These are phyloP conservation scores for Odontamblyopus rebecca DNA, from an alignment of 2,797 vertebrate genomes.

Conservation along the genomic window DNA sequence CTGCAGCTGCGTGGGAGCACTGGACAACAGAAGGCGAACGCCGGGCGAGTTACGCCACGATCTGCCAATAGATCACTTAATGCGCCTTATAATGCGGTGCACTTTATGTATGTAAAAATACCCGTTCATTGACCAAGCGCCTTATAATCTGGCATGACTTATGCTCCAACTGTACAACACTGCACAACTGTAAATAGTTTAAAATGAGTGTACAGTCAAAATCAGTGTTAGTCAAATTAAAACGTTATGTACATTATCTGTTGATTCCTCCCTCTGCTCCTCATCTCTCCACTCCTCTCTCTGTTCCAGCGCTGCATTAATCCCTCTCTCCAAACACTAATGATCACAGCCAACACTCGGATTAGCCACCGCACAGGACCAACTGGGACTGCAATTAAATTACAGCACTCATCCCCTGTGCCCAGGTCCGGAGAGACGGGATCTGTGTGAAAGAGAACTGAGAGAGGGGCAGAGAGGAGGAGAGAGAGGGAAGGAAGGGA, in stretches of 20 bases:
- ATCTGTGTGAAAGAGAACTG: conserved; percentile 18
- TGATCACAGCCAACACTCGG: conserved; percentile 53
- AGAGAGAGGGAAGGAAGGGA: neutral
- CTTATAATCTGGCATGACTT: too few species aligned
- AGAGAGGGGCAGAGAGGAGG: neutral
- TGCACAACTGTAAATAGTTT: too few species aligned
- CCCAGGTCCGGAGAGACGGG: conserved; percentile 20
- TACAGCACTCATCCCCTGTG: conserved; percentile 42
- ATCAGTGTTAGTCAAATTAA: neutral
- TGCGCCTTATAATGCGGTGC: too few species aligned
- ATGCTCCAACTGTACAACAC: too few species aligned
- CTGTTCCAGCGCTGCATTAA: conserved; percentile 40
- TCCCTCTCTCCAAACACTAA: conserved; percentile 48
- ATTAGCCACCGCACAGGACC: conserved; percentile 53
- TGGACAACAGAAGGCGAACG: too few species aligned
- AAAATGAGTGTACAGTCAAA: too few species aligned
- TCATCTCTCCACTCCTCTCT: conserved; percentile 33
- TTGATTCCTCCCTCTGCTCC: conserved; percentile 3
- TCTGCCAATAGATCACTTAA: too few species aligned
- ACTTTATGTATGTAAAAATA: too few species aligned
- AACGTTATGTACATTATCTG: neutral
- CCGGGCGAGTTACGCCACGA: too few species aligned
- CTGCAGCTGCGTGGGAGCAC: too few species aligned
- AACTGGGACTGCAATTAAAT: conserved; percentile 53
- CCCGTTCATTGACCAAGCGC: too few species aligned